These are phyloP conservation scores for Latrodectus geometricus DNA, from an alignment of 1,140 invertebrate species.

Conservation along the genomic window DNA sequence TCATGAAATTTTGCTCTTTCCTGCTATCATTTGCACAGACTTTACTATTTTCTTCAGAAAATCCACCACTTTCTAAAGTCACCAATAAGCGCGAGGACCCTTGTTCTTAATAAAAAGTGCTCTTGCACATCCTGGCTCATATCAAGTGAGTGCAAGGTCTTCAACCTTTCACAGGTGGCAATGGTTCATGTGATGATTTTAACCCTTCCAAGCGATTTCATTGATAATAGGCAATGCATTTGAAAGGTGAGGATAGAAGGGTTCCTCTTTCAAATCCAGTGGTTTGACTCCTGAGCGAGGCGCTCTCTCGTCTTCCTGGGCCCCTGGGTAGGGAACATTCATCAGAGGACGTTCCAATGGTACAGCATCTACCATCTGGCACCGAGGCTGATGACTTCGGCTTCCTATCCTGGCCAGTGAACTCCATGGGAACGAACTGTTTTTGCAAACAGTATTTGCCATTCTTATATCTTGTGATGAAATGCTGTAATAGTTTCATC, in stretches of 20 bases:
- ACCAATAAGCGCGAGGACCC: too few relatives aligned
- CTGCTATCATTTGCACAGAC: too few relatives aligned
- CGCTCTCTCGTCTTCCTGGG: conserved; percentile 13
- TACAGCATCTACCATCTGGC: conserved; percentile 11
- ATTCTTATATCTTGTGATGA: not conserved
- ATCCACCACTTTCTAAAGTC: too few relatives aligned
- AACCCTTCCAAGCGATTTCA: conserved; percentile 1
- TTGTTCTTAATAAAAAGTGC: too few relatives aligned
- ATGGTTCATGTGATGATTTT: not conserved
- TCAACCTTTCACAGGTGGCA: conserved; percentile 20
- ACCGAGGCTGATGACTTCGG: conserved; percentile 17
- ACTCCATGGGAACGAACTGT: conserved; percentile 15
- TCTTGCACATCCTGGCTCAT: not conserved
- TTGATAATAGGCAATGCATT: not conserved
- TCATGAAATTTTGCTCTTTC: too few relatives aligned
- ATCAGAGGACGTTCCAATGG: conserved; percentile 23
- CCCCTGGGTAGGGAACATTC: not conserved
- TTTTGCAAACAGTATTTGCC: not conserved
- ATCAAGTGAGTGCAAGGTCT: not conserved
- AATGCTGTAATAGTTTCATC: not conserved
- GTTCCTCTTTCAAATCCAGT: not conserved
- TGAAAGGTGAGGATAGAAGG: not conserved
- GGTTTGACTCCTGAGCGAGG: not conserved
- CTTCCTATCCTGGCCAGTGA: not conserved
- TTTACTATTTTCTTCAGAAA: too few relatives aligned